Percentiles rank a stretch among this genome's conserved stretches.
Evolutionary conservation across 2,797 vertebrate genomes (phyloP).

Genomic region (Gila robusta): DNA sequence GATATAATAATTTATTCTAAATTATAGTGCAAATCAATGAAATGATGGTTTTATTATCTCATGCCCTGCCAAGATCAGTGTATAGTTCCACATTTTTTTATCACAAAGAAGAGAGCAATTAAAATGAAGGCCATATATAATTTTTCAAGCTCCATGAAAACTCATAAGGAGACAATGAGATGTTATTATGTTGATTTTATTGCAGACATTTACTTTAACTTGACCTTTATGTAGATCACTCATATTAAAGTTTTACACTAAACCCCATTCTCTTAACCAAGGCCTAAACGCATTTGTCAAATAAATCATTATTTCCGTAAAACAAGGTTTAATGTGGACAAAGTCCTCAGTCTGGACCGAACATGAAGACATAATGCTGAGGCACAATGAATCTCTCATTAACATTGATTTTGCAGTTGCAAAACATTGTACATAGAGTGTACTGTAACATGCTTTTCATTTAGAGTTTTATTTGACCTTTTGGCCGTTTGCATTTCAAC

Average conservation of each 20-base stretch:
- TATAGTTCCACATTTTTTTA: constrained; percentile 73
- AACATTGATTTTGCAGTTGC: not conserved
- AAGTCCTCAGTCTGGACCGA: not conserved
- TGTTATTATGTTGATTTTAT: constrained; percentile 48
- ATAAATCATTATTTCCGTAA: no score
- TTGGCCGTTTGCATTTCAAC: not conserved
- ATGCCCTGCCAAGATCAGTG: constrained; percentile 70
- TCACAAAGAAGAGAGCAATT: constrained; percentile 74
- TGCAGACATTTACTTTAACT: constrained; percentile 37
- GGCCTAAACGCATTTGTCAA: no score
- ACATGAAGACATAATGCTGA: not conserved
- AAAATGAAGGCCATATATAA: constrained; percentile 74
- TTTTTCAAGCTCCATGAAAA: constrained; percentile 10
- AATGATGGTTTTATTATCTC: constrained; percentile 78
- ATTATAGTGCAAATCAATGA: constrained; percentile 75
- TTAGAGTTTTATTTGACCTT: not conserved
- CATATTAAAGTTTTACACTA: constrained; percentile 5
- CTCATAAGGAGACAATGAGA: constrained; percentile 26
- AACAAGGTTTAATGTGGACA: not conserved
- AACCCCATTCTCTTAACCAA: no score
- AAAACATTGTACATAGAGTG: not conserved
- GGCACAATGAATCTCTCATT: not conserved
- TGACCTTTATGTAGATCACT: constrained; percentile 20
- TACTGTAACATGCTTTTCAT: not conserved
- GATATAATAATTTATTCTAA: constrained; percentile 73